Conservation (phyloP, 2,113 vertebrate species). For the Trematocara stigmaticum region DNA sequence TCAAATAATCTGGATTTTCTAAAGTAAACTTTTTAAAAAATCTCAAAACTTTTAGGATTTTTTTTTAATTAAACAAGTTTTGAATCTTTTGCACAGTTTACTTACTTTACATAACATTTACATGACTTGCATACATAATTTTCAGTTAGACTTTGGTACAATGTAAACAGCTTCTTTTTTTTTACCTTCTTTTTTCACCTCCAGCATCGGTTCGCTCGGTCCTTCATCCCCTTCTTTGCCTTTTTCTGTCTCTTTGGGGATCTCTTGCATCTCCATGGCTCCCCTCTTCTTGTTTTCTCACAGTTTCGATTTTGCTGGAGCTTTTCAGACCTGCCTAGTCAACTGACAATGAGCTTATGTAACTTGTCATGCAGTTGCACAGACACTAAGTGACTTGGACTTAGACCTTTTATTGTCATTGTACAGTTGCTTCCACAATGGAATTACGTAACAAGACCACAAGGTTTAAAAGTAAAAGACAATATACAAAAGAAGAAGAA, state of each 20-base stretch:
- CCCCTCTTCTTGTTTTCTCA: background rate
- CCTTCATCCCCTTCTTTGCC: background rate
- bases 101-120: background rate
- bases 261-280: slow-evolving; percentile 51
- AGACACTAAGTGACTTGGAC: background rate
- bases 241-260: background rate
- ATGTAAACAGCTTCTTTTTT: background rate
- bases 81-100: background rate
- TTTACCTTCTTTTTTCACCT: slow-evolving; percentile 34
- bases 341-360: background rate
- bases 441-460: background rate
- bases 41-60: background rate
- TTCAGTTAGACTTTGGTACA: background rate
- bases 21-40: background rate
- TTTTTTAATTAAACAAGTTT: background rate
- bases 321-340: background rate
- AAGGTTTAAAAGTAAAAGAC: background rate
- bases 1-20: background rate
- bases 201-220: background rate
- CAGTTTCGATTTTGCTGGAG: slow-evolving; percentile 20
- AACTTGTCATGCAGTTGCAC: background rate
- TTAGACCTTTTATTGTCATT: background rate
- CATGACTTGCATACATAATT: background rate
- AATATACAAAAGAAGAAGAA: background rate
- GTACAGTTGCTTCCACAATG: background rate